Conservation (phyloP, 1,140 invertebrate species). For the Drosophila bifasciata region DNA sequence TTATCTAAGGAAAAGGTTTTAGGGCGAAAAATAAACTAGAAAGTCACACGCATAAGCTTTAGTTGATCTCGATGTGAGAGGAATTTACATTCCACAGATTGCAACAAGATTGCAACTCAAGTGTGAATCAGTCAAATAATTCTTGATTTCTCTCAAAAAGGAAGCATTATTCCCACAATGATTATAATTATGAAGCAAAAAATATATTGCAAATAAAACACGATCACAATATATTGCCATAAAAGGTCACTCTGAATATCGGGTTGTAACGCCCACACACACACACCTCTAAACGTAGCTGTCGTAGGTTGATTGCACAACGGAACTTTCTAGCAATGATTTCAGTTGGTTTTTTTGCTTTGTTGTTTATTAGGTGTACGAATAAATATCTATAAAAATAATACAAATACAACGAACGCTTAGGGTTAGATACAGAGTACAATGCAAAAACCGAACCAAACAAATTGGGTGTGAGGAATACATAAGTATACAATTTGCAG, state of each 20-base stretch:
- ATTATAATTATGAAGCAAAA: constrained; percentile 25
- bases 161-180: constrained; percentile 17
- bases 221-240: constrained; percentile 43
- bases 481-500: constrained; percentile 36
- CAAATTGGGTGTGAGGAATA: constrained; percentile 18
- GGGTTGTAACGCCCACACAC: constrained; percentile 40
- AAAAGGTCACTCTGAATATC: constrained; percentile 39
- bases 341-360: constrained; percentile 24
- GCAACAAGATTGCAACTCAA: neutral
- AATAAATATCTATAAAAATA: constrained; percentile 68
- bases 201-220: constrained; percentile 41
- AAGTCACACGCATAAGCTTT: neutral
- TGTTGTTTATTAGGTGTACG: constrained; percentile 64
- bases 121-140: constrained; percentile 1
- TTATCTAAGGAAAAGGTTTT: neutral
- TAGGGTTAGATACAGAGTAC: constrained; percentile 57
- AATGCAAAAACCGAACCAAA: constrained; percentile 56
- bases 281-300: no score
- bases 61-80: neutral
- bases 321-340: constrained; percentile 47
- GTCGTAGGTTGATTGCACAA: constrained; percentile 29
- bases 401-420: constrained; percentile 61
- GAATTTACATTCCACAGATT: neutral
- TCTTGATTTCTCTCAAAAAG: neutral
- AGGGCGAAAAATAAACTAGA: neutral